These are phyloP conservation scores for Drosophila stalkeri DNA, from an alignment of 2,888 invertebrate genomes.

Conservation along the genomic window DNA sequence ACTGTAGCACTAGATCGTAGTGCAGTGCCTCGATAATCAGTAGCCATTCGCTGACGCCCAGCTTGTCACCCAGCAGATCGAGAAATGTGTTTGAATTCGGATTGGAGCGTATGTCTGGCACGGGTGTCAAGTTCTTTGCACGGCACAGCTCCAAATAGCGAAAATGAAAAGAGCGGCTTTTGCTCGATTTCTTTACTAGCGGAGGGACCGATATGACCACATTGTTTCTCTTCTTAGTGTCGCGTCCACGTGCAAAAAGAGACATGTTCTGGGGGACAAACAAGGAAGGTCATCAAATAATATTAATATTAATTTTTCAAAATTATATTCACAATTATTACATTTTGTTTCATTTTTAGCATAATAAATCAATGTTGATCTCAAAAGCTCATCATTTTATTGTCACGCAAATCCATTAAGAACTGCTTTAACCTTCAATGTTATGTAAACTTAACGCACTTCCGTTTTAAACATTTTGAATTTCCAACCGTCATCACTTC, in stretches of 20 bases:
- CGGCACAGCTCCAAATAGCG: constrained; percentile 84
- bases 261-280: constrained; percentile 50
- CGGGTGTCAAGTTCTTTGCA: constrained; percentile 81
- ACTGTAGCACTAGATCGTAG: constrained; percentile 90
- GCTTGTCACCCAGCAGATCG: constrained; percentile 91
- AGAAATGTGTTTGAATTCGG: constrained; percentile 86
- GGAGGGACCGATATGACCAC: constrained; percentile 54
- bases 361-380: not conserved
- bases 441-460: constrained; percentile 39
- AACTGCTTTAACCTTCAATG: constrained; percentile 38
- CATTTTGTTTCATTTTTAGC: not conserved
- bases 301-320: too few species aligned
- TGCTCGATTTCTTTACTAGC: constrained; percentile 79
- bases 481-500: constrained; percentile 35
- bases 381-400: constrained; percentile 4
- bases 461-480: constrained; percentile 38
- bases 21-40: constrained; percentile 90
- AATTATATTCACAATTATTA: not conserved
- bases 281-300: too few species aligned
- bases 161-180: constrained; percentile 83
- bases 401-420: constrained; percentile 4
- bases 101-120: constrained; percentile 81
- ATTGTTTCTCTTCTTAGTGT: constrained; percentile 38
- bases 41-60: constrained; percentile 91
- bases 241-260: constrained; percentile 31